These are phyloP conservation scores for Ooceraea biroi DNA, from an alignment of 1,140 invertebrate genomes.

Conservation along the genomic window DNA sequence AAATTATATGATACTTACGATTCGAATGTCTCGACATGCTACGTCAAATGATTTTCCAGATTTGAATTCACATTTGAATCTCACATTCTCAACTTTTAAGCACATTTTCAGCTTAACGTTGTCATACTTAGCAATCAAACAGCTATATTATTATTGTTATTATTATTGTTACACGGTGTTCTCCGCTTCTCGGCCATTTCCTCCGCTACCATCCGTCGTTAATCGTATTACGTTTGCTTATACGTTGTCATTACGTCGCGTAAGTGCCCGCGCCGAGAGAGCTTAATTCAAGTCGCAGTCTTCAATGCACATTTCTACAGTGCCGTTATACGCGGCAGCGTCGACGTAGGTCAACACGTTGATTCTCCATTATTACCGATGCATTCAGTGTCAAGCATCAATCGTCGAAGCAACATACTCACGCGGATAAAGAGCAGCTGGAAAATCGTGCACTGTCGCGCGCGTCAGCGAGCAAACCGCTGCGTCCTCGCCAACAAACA, in stretches of 20 bases:
- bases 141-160: neutral
- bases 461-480: conserved; percentile 1
- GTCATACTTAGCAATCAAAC: neutral
- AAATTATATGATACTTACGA: neutral
- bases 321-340: neutral
- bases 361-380: conserved; percentile 35
- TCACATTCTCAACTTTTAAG: too few relatives aligned
- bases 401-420: conserved; percentile 32
- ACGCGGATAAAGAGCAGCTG: conserved; percentile 30
- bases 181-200: conserved; percentile 11
- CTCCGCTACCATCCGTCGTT: neutral
- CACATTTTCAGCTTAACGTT: too few relatives aligned
- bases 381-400: conserved; percentile 45
- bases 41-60: too few relatives aligned
- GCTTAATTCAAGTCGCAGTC: conserved; percentile 16
- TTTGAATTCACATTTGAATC: too few relatives aligned
- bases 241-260: neutral
- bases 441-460: neutral
- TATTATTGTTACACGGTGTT: conserved; percentile 29
- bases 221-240: conserved; percentile 9
- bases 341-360: conserved; percentile 19
- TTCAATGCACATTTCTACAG: conserved; percentile 5
- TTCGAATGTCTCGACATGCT: too few relatives aligned
- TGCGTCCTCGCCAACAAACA: neutral
- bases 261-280: conserved; percentile 6